These are phyloP conservation scores for Odontophorus gujanensis DNA, from an alignment of 2,113 vertebrate genomes.

Conservation along the genomic window DNA sequence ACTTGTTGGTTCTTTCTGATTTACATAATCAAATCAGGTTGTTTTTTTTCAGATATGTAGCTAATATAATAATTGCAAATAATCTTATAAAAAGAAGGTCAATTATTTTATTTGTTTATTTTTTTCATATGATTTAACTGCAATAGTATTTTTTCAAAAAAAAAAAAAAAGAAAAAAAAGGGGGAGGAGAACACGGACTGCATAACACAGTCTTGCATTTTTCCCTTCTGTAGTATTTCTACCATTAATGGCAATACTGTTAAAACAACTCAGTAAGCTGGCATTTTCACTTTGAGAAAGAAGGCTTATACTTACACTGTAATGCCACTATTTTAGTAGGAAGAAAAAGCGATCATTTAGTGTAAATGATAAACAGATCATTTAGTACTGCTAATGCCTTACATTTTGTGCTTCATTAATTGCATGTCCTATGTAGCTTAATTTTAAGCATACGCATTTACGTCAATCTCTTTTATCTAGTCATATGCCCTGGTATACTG, in stretches of 20 bases:
- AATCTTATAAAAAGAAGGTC: not conserved
- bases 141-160: conserved; percentile 37
- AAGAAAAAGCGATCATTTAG: conserved; percentile 25
- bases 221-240: not conserved
- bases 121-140: not conserved
- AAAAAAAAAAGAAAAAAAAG: not conserved
- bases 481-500: not conserved
- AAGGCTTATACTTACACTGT: conserved; percentile 15
- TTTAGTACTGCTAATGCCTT: conserved; percentile 22
- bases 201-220: conserved; percentile 15
- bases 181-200: not conserved
- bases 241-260: not conserved
- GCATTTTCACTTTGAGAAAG: conserved; percentile 31
- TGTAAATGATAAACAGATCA: conserved; percentile 39
- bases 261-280: conserved; percentile 27
- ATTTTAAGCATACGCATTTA: conserved; percentile 9
- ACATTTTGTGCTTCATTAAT: conserved; percentile 47
- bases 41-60: conserved; percentile 48
- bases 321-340: conserved; percentile 23
- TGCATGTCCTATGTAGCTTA: not conserved
- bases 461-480: not conserved
- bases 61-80: conserved; percentile 61
- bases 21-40: conserved; percentile 66
- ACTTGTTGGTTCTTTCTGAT: conserved; percentile 44
- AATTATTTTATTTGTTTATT: conserved; percentile 59